Conservation (phyloP, 2,888 invertebrate genomes). For the Steromphala cineraria region DNA sequence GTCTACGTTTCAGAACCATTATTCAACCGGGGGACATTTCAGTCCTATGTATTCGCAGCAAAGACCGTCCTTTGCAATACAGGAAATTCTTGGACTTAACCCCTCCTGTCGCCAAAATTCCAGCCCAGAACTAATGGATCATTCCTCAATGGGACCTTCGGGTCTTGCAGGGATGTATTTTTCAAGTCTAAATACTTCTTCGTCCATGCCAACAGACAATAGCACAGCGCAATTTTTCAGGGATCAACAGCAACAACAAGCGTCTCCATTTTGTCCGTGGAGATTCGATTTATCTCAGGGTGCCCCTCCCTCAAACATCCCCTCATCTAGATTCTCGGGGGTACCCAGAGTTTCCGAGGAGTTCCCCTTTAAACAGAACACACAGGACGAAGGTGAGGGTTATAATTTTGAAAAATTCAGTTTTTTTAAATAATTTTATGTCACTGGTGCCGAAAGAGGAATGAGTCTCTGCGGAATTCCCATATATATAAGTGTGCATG, state of each 20-base stretch:
- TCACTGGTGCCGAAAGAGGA: no score
- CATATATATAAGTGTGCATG: no score
- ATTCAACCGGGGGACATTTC: constrained; percentile 47
- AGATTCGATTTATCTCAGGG: constrained; percentile 47
- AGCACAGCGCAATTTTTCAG: constrained; percentile 42
- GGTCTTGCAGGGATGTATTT: constrained; percentile 47
- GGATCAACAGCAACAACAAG: constrained; percentile 35
- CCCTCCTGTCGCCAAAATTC: constrained; percentile 63
- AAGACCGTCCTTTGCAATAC: constrained; percentile 90
- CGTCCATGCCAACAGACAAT: constrained; percentile 30
- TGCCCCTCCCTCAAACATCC: constrained; percentile 27
- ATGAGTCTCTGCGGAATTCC: no score
- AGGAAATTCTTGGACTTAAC: constrained; percentile 85
- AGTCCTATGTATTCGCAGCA: constrained; percentile 79
- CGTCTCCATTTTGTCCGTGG: constrained; percentile 60
- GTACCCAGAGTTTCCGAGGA: constrained; percentile 36
- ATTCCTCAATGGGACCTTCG: constrained; percentile 42
- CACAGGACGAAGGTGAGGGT: constrained; percentile 53
- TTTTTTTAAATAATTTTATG: no score
- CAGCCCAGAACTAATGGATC: constrained; percentile 55
- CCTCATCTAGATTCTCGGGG: constrained; percentile 33
- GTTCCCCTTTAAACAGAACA: constrained; percentile 42
- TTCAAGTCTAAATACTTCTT: constrained; percentile 32
- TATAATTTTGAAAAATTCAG: background rate
- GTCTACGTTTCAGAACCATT: constrained; percentile 49